Conservation (phyloP, 2,888 invertebrate genomes). For the Arrhopalites spinosus region DNA sequence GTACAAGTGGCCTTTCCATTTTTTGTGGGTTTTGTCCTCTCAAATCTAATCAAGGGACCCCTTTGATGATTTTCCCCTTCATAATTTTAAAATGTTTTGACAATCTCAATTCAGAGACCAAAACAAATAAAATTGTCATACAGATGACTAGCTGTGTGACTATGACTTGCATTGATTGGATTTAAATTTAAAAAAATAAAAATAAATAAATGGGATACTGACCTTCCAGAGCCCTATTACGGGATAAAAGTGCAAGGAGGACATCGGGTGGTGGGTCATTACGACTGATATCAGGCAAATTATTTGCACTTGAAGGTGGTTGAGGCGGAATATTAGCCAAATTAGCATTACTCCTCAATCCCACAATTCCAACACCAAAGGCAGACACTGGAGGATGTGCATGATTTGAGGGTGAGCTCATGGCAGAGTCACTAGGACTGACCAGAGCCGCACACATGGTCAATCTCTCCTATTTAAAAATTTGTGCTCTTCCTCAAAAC, state of each 20-base stretch:
- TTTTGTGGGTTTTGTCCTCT: no score
- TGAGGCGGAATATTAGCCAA: constrained; percentile 33
- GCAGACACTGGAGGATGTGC: constrained; percentile 24
- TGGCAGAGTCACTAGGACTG: constrained; percentile 42
- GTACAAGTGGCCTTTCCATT: no score
- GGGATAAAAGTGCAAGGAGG: constrained; percentile 78
- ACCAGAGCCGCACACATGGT: constrained; percentile 53
- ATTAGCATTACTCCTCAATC: constrained; percentile 15
- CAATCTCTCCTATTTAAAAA: constrained; percentile 15
- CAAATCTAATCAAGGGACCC: no score
- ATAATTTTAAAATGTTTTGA: no score
- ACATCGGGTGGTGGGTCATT: constrained; percentile 72
- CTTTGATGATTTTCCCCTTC: no score
- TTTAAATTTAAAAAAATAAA: no score
- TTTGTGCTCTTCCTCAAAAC: not conserved
- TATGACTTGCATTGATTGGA: no score
- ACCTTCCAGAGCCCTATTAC: constrained; percentile 91
- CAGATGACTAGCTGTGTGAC: no score
- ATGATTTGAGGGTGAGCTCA: constrained; percentile 43
- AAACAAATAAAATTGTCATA: no score
- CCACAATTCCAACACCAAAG: constrained; percentile 18
- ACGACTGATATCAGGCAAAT: constrained; percentile 32
- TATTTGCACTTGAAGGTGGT: constrained; percentile 42
- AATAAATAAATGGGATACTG: constrained; percentile 59
- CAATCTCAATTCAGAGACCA: no score